A percentile compares a stretch with the other conserved stretches of the same genome.
Conservation (phyloP, 2,113 vertebrate genomes). For the Rhadina sibilatrix region DNA sequence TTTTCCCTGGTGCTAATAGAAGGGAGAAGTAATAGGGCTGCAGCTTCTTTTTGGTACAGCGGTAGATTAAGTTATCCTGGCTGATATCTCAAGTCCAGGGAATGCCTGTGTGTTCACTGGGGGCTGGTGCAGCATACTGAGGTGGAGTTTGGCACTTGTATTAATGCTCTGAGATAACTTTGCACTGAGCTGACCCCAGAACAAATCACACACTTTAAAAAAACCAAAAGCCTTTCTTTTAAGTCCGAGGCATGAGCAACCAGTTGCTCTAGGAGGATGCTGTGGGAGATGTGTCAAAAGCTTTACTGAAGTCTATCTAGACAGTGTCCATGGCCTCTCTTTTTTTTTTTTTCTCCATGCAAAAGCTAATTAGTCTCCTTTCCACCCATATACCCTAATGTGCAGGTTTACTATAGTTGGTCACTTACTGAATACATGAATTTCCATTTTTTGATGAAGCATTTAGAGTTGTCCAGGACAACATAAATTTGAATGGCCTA, state of each 20-base stretch:
- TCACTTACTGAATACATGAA: neutral
- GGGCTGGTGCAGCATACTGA: neutral
- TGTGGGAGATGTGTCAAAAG: neutral
- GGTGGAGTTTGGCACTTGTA: neutral
- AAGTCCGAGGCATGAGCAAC: neutral
- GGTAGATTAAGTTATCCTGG: neutral
- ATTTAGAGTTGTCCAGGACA: neutral
- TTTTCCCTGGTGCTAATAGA: neutral
- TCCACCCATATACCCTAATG: neutral
- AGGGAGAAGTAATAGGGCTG: neutral
- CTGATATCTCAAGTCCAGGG: neutral
- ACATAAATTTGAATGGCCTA: neutral
- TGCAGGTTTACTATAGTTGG: neutral
- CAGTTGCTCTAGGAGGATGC: neutral
- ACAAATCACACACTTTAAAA: neutral
- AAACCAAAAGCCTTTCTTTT: neutral
- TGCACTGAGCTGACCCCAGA: neutral
- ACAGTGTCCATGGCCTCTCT: neutral
- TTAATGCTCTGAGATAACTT: neutral
- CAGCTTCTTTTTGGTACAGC: neutral
- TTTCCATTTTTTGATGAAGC: neutral
- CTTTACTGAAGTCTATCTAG: neutral
- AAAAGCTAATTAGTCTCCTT: neutral
- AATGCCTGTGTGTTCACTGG: neutral
- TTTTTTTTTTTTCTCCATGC: neutral